Conservation (phyloP, 1,140 invertebrate genomes). For the Penaeus japonicus region DNA sequence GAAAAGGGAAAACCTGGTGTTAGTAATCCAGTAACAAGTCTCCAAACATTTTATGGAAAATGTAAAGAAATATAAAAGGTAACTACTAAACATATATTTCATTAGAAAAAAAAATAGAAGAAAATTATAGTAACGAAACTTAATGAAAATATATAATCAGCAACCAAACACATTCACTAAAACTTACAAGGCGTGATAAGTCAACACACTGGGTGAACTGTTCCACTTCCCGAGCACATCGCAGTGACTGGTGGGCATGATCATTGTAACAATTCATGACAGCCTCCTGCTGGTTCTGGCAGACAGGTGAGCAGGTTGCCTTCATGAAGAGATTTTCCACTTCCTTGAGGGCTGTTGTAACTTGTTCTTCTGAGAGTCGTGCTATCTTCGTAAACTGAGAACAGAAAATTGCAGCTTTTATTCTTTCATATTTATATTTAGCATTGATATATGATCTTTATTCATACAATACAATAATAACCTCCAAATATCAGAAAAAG, state of each 20-base stretch:
- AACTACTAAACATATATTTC: too few relatives aligned
- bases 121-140: too few relatives aligned
- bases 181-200: constrained; percentile 56
- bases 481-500: too few relatives aligned
- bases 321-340: constrained; percentile 57
- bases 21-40: too few relatives aligned
- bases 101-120: too few relatives aligned
- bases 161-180: not conserved
- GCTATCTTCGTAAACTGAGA: constrained; percentile 50
- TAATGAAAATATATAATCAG: too few relatives aligned
- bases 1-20: not conserved
- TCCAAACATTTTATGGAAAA: too few relatives aligned
- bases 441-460: too few relatives aligned
- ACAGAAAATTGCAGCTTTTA: too few relatives aligned
- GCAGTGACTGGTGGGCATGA: constrained; percentile 52
- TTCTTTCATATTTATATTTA: too few relatives aligned
- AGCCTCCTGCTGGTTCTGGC: constrained; percentile 54
- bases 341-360: constrained; percentile 50
- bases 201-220: constrained; percentile 58
- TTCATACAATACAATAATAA: too few relatives aligned
- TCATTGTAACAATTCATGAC: constrained; percentile 58
- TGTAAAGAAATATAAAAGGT: too few relatives aligned
- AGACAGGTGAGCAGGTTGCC: constrained; percentile 51
- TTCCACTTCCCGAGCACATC: constrained; percentile 55
- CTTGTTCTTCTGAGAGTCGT: constrained; percentile 46